These are phyloP conservation scores for Pseudorhombus dupliciocellatus DNA, from an alignment of 2,113 vertebrate genomes.

Conservation along the genomic window DNA sequence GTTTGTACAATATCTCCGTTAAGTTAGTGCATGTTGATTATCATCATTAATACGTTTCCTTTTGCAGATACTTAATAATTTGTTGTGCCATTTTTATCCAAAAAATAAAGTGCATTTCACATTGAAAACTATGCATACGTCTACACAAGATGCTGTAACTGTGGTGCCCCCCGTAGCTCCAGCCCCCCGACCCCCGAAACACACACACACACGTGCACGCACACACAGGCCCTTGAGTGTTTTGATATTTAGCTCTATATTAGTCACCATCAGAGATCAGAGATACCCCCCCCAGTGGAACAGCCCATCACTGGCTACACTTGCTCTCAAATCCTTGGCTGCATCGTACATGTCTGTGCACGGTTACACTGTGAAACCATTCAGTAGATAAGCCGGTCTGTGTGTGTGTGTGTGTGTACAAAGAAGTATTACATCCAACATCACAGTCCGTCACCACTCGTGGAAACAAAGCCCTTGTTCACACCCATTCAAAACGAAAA, in stretches of 20 bases:
- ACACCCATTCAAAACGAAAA: slow-evolving; percentile 46
- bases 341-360: slow-evolving; percentile 48
- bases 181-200: background rate
- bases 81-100: slow-evolving; percentile 82
- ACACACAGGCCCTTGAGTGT: slow-evolving; percentile 67
- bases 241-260: slow-evolving; percentile 75
- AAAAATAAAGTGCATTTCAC: slow-evolving; percentile 87
- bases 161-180: slow-evolving; percentile 42
- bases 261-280: slow-evolving; percentile 38
- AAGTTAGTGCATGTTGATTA: slow-evolving; percentile 86
- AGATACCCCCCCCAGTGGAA: slow-evolving; percentile 6
- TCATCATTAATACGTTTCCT: slow-evolving; percentile 80
- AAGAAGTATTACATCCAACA: slow-evolving; percentile 64
- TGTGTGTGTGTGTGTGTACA: slow-evolving; percentile 45
- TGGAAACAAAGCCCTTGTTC: slow-evolving; percentile 77
- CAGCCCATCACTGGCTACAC: slow-evolving; percentile 27
- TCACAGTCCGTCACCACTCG: slow-evolving; percentile 56
- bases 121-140: slow-evolving; percentile 81
- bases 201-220: slow-evolving; percentile 39
- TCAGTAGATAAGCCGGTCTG: slow-evolving; percentile 56
- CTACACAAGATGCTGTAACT: slow-evolving; percentile 82
- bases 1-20: slow-evolving; percentile 77
- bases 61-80: slow-evolving; percentile 85
- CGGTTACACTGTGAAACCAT: slow-evolving; percentile 43
- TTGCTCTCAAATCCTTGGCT: slow-evolving; percentile 6